Evolutionary conservation across 2,113 vertebrate genomes (phyloP), one percentile per base, ranked within the genome.

Genomic region (Hippocampus mohnikei): DNA sequence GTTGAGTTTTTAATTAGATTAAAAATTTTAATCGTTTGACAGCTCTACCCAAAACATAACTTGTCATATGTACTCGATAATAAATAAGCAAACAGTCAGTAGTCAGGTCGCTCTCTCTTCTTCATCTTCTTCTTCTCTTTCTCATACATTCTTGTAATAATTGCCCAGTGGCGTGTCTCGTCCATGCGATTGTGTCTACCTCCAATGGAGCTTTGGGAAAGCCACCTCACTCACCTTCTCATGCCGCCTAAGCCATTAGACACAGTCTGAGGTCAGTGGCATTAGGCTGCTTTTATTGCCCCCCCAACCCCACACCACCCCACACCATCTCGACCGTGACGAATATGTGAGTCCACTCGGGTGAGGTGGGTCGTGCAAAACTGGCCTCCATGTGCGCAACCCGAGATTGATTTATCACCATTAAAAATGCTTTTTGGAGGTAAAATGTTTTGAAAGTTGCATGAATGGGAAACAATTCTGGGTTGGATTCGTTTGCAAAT

Each of bases 261-360:
- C 42, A 27, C 63, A 48, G 63, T 65, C 62, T 65, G 62, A 65
- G 63, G 63, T 65, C 63, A 65, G 41, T 65, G n/a, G 62, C 62
- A 44, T 46, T 13, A 44, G n/a, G 42, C 63, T 46, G 63, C n/a
- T 65, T 48, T 65, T 46, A 27, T 65, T 65, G 41, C 42, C 23
- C 12, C 7, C 62, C 20, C 37, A 1, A 16, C 61, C 33, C 15
- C 59, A 2, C 12, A 12, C 58, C 27, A 15, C 11, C 20, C 9
- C 60, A 2, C 8, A 33, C 29, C 29, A 33, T 0, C 29, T 2
- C 20, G 20, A n/a, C n/a, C 27, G 27, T 27, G 13, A 18, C 23
- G 15, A 46, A 27, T 42, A 46, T 25, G n/a, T 21, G 15, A 46
- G 63, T 16, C 41, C 12, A 3, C n/a, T 12, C 6, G 15, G 12